Percentiles rank a stretch among this genome's conserved stretches.
Conservation (phyloP, 2,113 vertebrate species). For the Cyrtonyx montezumae region DNA sequence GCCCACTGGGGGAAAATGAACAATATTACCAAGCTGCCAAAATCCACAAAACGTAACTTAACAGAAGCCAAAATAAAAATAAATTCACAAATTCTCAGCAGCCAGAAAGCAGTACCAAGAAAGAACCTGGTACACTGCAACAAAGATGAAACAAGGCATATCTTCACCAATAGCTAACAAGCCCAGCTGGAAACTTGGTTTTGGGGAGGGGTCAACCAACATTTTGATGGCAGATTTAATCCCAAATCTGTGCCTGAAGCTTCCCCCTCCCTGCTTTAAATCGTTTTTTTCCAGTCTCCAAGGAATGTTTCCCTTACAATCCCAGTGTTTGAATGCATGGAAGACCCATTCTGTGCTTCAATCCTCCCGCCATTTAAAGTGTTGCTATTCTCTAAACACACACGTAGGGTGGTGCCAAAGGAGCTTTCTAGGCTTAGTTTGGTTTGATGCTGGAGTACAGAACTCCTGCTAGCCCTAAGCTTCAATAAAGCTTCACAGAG, state of each 20-base stretch:
- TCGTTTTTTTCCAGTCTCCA: not conserved
- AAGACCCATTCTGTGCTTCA: fast-evolving
- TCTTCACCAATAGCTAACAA: not conserved
- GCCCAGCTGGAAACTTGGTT: not conserved
- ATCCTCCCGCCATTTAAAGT: not conserved
- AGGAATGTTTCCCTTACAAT: not conserved
- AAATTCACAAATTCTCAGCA: not conserved
- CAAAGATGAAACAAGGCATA: not conserved
- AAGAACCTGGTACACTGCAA: not conserved
- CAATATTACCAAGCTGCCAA: not conserved
- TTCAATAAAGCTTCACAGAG: not conserved
- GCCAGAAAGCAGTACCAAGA: not conserved
- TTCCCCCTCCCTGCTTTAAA: not conserved
- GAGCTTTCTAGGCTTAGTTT: not conserved
- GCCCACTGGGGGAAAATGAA: not conserved
- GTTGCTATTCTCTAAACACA: not conserved
- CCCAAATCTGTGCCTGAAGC: not conserved
- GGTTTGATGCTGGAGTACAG: not conserved
- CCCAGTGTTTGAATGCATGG: fast-evolving
- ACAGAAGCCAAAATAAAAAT: not conserved
- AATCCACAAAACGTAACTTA: not conserved
- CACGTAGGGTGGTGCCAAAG: not conserved
- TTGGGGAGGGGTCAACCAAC: not conserved
- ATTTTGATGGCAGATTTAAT: not conserved
- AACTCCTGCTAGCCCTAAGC: not conserved